Base-by-base conservation (phyloP, 2,113 vertebrate genomes). In the Scomber colias region DNA sequence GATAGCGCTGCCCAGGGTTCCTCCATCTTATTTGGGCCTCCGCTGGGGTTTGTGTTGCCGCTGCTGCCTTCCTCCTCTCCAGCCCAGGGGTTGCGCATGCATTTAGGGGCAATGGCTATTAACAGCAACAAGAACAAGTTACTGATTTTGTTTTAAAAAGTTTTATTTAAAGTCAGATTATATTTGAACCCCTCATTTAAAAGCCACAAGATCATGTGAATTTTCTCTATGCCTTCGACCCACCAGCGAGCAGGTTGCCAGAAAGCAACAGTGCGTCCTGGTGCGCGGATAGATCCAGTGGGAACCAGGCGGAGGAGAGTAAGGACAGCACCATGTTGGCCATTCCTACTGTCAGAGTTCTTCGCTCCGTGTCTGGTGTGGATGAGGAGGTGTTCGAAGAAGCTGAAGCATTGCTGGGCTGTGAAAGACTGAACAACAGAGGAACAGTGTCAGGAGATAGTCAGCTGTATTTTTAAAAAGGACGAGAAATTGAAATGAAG, bases 271-370 rank as follows among this genome's bases (percentile, higher is more conserved):
- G 93, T 71, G 97, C 97, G 57, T 99, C 97, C 66, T 99, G 98
- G 85, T 99, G 98, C 21, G 97, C 96, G 13, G 97, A 95, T n/a
- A 99, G 97, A 84, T 99, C 98, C 79, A 99, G 87, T 0, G 97
- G 98, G 81, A 99, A 98, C 97, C 98, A 99, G 0, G 97, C 96
- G 0, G 98, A 99, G 0, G 97, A 98, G 17, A 99, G 95, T 11
- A 99, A 93, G 1, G 97, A 97, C 3, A 99, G 95, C 40, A 98
- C 85, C 94, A 96, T 93, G n/a, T 96, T 94, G 11, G 96, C 95
- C 96, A 97, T 96, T 15, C 98, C 97, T 3, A 97, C 93, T 0
- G 96, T 96, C 68, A 97, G 96, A 86, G 87, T 96, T 77, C 95
- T 96, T 46, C 95, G 93, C 30, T 92, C 89, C 3, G 96, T 92